Conservation (phyloP, 2,888 invertebrate species). For the Eueremaeus valkanovi region DNA sequence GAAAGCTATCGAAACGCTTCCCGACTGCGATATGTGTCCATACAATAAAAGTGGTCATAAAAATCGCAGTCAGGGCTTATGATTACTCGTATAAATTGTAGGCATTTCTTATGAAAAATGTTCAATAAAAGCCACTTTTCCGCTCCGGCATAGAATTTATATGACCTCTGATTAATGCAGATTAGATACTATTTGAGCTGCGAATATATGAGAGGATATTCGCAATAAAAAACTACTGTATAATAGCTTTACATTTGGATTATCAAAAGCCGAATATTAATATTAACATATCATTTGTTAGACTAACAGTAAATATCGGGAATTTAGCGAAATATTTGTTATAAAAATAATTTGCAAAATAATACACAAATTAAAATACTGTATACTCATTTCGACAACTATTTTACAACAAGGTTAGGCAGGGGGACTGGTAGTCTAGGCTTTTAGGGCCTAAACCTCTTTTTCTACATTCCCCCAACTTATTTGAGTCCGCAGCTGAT, state of each 20-base stretch:
- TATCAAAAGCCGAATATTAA: neutral
- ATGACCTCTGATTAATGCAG: neutral
- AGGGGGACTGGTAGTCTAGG: too few relatives aligned
- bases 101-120: constrained; percentile 8
- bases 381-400: too few relatives aligned
- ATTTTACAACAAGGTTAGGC: too few relatives aligned
- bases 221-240: neutral
- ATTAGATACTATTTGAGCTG: neutral
- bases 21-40: neutral
- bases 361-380: too few relatives aligned
- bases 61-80: neutral
- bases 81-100: constrained; percentile 9
- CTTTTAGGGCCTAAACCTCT: too few relatives aligned
- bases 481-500: too few relatives aligned
- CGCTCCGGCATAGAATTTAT: neutral
- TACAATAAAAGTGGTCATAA: neutral
- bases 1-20: neutral
- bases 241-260: neutral
- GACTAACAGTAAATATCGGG: too few relatives aligned
- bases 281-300: too few relatives aligned
- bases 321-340: too few relatives aligned
- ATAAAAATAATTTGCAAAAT: too few relatives aligned
- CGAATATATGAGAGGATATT: neutral
- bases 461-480: too few relatives aligned
- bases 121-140: neutral